A percentile compares a stretch with the other conserved stretches of the same genome.
These are phyloP conservation scores for Actinostola sp. DNA, from an alignment of 92 coral and sea anemone species.

Conservation along the genomic window DNA sequence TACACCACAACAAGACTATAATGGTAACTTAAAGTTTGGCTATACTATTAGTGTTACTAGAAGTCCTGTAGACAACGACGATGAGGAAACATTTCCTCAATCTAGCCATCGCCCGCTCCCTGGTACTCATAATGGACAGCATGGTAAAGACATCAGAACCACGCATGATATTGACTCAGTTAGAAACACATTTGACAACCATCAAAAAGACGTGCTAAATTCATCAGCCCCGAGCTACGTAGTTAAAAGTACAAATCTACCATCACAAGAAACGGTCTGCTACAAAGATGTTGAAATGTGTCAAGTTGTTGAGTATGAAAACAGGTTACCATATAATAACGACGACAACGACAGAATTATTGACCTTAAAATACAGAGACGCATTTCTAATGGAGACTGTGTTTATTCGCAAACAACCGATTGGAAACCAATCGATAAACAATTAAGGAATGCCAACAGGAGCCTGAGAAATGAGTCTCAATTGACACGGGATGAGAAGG, in stretches of 20 bases:
- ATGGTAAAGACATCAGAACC: slow-evolving; percentile 5
- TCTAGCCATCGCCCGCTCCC: background rate
- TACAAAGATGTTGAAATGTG: slow-evolving; percentile 16
- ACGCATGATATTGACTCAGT: slow-evolving; percentile 22
- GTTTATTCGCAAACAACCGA: slow-evolving; percentile 38
- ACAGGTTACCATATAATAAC: background rate
- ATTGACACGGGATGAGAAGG: background rate
- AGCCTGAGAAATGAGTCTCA: too few relatives aligned
- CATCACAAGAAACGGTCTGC: slow-evolving; percentile 6
- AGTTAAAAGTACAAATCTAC: background rate
- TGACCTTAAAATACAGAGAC: slow-evolving; percentile 39
- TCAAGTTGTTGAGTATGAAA: slow-evolving; percentile 7
- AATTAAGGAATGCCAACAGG: slow-evolving; percentile 24
- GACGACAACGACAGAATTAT: slow-evolving; percentile 25
- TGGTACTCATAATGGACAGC: background rate
- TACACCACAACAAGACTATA: background rate
- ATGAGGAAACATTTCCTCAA: background rate
- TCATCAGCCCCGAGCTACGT: background rate
- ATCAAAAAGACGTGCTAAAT: background rate
- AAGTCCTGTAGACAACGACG: background rate
- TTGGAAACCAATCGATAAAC: slow-evolving; percentile 21
- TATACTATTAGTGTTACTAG: slow-evolving; percentile 38
- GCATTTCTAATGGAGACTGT: slow-evolving; percentile 21
- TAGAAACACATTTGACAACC: slow-evolving; percentile 29
- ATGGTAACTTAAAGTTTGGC: slow-evolving; percentile 10